A percentile compares a stretch with the other conserved stretches of the same genome.
These are phyloP conservation scores for Rapana venosa DNA, from an alignment of 2,888 invertebrate genomes.

Conservation along the genomic window DNA sequence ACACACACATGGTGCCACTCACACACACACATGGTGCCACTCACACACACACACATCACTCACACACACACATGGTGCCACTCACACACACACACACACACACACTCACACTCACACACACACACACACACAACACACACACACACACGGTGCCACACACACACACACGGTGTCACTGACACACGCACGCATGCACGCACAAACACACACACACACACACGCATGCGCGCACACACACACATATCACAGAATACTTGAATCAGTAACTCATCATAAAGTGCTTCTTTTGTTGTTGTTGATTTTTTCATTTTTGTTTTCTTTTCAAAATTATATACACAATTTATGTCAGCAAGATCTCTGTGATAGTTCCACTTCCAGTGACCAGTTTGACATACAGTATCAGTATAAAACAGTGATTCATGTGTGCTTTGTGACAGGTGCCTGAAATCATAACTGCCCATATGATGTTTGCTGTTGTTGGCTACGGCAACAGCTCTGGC, in stretches of 20 bases:
- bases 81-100: neutral
- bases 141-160: neutral
- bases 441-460: constrained; percentile 58
- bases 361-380: too few species aligned
- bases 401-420: too few species aligned
- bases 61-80: neutral
- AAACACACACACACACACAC: neutral
- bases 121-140: neutral
- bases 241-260: too few species aligned
- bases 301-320: too few species aligned
- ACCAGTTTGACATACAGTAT: too few species aligned
- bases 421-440: constrained; percentile 53
- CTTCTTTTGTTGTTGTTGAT: too few species aligned
- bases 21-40: neutral
- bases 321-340: too few species aligned
- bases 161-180: neutral
- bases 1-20: neutral
- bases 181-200: neutral
- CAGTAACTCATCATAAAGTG: too few species aligned
- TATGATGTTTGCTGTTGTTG: constrained; percentile 63
- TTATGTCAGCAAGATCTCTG: too few species aligned
- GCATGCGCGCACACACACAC: neutral
- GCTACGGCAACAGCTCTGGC: constrained; percentile 59
- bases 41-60: neutral
- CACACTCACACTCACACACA: neutral